phyloP scores from a whole-genome alignment of 2,888 invertebrate species.

The Acronicta aceris region DNA sequence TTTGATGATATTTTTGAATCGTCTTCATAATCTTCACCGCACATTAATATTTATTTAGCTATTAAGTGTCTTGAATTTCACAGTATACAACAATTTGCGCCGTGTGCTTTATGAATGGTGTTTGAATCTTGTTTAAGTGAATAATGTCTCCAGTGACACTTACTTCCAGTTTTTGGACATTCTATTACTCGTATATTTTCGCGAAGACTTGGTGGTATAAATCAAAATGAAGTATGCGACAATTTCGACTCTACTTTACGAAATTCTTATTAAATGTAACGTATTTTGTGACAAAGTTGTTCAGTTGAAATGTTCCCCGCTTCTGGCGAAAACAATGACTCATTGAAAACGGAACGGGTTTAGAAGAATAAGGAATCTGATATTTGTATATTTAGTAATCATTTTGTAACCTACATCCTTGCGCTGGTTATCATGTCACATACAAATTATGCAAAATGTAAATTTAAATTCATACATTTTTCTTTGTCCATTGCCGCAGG shows the following conservation, averaged over 20 bases:
- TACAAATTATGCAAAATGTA: conserved; percentile 54
- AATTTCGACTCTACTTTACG: conserved; percentile 40
- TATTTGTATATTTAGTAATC: neutral
- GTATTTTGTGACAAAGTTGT: conserved; percentile 28
- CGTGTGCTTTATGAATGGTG: neutral
- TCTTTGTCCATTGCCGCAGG: conserved; percentile 50
- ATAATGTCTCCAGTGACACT: neutral
- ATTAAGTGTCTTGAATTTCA: too few relatives aligned
- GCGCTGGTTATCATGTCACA: conserved; percentile 7
- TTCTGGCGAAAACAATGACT: conserved; percentile 6
- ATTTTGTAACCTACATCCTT: conserved; percentile 2
- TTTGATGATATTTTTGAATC: too few relatives aligned
- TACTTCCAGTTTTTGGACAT: conserved; percentile 25
- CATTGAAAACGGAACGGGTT: neutral
- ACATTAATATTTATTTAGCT: too few relatives aligned
- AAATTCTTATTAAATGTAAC: conserved; percentile 43
- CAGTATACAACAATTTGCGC: too few relatives aligned
- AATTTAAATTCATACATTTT: conserved; percentile 63
- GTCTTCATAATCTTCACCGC: too few relatives aligned
- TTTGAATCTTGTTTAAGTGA: neutral
- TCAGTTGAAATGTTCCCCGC: conserved; percentile 12
- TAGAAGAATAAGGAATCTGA: neutral
- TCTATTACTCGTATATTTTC: conserved; percentile 30
- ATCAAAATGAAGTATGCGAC: conserved; percentile 47
- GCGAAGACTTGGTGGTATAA: conserved; percentile 33